Percentiles rank a stretch among this genome's conserved stretches.
Conservation (phyloP, 2,888 invertebrate species). For the Cataglyphis albicans region DNA sequence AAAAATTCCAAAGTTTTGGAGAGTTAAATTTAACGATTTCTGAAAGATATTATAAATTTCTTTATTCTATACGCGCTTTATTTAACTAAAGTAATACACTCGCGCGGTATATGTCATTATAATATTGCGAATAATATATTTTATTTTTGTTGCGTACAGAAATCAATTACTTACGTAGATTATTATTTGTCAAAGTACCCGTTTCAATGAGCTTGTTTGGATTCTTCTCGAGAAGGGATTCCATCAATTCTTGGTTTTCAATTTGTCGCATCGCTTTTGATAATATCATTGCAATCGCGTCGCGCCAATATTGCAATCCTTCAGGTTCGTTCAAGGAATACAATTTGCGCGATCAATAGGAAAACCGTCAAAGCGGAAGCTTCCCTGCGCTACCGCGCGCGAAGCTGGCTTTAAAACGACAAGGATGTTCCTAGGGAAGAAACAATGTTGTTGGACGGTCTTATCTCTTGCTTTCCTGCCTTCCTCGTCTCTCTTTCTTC, state of each 20-base stretch:
- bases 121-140: neutral
- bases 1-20: neutral
- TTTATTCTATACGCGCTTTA: neutral
- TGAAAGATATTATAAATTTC: neutral
- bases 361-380: conserved; percentile 54
- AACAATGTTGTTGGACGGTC: conserved; percentile 53
- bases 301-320: conserved; percentile 54
- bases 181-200: conserved; percentile 16
- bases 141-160: neutral
- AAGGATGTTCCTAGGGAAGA: conserved; percentile 51
- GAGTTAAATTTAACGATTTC: neutral
- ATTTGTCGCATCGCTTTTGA: conserved; percentile 39
- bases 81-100: neutral
- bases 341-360: conserved; percentile 51
- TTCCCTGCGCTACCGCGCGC: conserved; percentile 1
- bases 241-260: conserved; percentile 16
- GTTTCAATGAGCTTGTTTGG: conserved; percentile 19
- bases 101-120: neutral
- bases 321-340: conserved; percentile 43
- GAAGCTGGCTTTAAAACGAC: conserved; percentile 54
- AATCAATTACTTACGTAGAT: neutral
- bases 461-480: conserved; percentile 47
- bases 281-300: conserved; percentile 55
- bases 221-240: conserved; percentile 14
- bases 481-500: conserved; percentile 40